phyloP scores from a whole-genome alignment of 1,140 invertebrate species.

The Heliconius congener region DNA sequence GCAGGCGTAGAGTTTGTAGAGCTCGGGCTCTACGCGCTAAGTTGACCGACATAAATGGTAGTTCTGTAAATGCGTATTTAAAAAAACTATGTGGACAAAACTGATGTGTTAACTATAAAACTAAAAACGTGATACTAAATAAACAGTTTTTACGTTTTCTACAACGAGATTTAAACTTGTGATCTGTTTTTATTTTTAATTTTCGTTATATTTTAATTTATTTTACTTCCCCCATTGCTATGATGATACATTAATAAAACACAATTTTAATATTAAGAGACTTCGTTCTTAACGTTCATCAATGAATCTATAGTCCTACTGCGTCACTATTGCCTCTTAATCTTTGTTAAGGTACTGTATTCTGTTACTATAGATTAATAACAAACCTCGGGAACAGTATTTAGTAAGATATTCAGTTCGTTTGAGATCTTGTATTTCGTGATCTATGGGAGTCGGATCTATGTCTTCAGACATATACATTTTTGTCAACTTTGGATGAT shows the following conservation, averaged over 20 bases:
- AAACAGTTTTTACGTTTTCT: too few relatives aligned
- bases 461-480: slow-evolving; percentile 65
- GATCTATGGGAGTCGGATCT: slow-evolving; percentile 61
- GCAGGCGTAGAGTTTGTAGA: slow-evolving; percentile 64
- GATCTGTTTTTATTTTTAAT: too few relatives aligned
- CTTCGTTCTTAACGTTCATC: too few relatives aligned
- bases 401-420: slow-evolving; percentile 69
- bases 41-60: slow-evolving; percentile 77
- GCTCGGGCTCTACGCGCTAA: slow-evolving; percentile 64
- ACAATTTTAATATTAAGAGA: too few relatives aligned
- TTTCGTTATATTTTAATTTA: background rate
- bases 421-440: slow-evolving; percentile 69
- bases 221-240: background rate
- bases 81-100: background rate
- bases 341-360: too few relatives aligned
- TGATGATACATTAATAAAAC: too few relatives aligned
- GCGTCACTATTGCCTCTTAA: too few relatives aligned
- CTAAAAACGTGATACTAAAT: too few relatives aligned
- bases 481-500: slow-evolving; percentile 55
- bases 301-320: too few relatives aligned
- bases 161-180: too few relatives aligned
- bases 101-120: too few relatives aligned
- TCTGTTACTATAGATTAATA: background rate
- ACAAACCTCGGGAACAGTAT: slow-evolving; percentile 63
- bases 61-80: slow-evolving; percentile 48